Conservation (phyloP, 1,140 invertebrate species). For the Drosophila bocqueti region DNA sequence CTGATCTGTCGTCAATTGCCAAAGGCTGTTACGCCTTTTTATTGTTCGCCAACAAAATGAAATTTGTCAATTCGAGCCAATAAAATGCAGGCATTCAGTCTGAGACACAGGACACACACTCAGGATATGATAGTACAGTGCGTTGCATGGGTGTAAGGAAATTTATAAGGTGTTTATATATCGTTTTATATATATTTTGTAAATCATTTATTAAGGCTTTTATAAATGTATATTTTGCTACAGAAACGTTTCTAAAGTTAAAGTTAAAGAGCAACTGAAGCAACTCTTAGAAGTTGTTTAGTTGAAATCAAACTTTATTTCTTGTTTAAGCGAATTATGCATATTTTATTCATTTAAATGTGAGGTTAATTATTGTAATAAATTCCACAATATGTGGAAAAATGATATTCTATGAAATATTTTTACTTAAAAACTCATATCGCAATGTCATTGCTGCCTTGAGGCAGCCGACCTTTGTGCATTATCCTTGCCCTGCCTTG, state of each 20-base stretch:
- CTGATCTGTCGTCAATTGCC: slow-evolving; percentile 14
- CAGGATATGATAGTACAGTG: slow-evolving; percentile 14
- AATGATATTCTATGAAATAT: background rate
- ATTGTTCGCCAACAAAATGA: slow-evolving; percentile 58
- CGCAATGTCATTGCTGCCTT: background rate
- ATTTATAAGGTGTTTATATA: background rate
- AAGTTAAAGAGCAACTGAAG: too few species aligned
- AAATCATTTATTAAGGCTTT: background rate
- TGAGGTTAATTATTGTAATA: background rate
- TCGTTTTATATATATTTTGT: too few species aligned
- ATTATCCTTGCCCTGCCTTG: slow-evolving; percentile 4
- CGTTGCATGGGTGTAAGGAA: background rate
- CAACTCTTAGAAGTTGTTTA: too few species aligned
- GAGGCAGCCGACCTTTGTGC: background rate
- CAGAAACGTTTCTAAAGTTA: background rate
- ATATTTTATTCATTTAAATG: background rate
- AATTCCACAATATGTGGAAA: background rate
- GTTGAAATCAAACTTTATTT: too few species aligned
- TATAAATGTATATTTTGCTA: background rate
- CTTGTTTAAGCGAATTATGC: background rate
- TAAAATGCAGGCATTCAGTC: slow-evolving; percentile 68
- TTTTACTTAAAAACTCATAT: background rate
- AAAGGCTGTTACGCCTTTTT: slow-evolving; percentile 69
- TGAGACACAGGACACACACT: slow-evolving; percentile 4
- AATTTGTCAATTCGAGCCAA: slow-evolving; percentile 72